phyloP scores from a whole-genome alignment of 2,797 vertebrate species.

The Hippopotamyrus pictus region DNA sequence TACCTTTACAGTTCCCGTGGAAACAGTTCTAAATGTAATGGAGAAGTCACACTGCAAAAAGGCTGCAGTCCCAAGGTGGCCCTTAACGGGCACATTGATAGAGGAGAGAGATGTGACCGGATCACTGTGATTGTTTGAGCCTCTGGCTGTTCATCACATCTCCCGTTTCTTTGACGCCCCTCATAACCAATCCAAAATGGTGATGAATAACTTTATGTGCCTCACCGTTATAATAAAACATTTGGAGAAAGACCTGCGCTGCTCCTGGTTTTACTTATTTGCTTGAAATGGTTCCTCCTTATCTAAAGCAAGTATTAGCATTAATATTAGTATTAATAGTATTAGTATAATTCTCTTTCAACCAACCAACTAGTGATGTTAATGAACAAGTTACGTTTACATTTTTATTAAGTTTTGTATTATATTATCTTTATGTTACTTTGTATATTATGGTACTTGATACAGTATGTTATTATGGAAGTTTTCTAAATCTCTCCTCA shows the following conservation, averaged over 20 bases:
- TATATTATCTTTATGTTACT: not conserved
- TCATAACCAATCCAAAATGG: not conserved
- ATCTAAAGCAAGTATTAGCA: not conserved
- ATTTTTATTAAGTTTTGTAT: not conserved
- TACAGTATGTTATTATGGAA: not conserved
- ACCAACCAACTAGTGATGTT: not conserved
- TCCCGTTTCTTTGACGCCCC: not conserved
- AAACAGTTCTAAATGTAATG: not conserved
- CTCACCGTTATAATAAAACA: not conserved
- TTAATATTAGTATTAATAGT: not conserved
- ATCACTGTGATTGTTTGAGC: not conserved
- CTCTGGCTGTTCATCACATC: not conserved
- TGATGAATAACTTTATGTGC: not conserved
- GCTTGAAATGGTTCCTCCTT: not conserved
- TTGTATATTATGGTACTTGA: not conserved
- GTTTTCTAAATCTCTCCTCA: not conserved
- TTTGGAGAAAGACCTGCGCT: not conserved
- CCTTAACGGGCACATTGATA: not conserved
- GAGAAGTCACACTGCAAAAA: not conserved
- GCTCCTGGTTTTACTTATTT: not conserved
- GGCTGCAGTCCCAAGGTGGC: not conserved
- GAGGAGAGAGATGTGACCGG: not conserved
- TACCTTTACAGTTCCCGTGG: not conserved
- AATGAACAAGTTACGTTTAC: not conserved
- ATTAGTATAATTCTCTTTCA: not conserved